These are phyloP conservation scores for Mobula hypostoma DNA, from an alignment of 2,113 vertebrate genomes.

Conservation along the genomic window DNA sequence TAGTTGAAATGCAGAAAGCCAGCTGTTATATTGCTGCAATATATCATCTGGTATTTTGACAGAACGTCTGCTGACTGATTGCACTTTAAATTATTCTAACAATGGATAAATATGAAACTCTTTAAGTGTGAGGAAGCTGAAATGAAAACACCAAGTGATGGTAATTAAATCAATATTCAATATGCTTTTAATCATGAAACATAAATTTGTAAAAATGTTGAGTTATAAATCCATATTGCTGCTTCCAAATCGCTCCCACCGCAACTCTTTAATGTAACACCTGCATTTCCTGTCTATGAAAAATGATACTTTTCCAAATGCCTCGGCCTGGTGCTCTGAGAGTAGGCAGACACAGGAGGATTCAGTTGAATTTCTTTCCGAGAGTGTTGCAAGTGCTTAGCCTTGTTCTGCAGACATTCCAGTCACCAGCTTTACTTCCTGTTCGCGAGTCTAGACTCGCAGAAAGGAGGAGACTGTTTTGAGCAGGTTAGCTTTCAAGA, in stretches of 20 bases:
- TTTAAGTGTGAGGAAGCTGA: constrained; percentile 48
- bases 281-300: constrained; percentile 46
- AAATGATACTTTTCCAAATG: constrained; percentile 46
- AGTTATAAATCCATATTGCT: constrained; percentile 49
- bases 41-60: background rate
- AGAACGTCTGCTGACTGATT: background rate
- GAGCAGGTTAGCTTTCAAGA: background rate
- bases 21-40: background rate
- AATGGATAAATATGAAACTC: background rate
- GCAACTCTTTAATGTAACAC: constrained; percentile 51
- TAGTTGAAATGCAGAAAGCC: background rate
- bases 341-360: constrained; percentile 49
- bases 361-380: constrained; percentile 46
- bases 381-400: background rate
- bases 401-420: constrained; percentile 22
- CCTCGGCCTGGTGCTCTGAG: constrained; percentile 42
- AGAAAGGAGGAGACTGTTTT: background rate
- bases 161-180: constrained; percentile 51
- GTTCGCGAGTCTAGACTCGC: background rate
- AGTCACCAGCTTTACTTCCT: background rate
- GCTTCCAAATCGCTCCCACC: constrained; percentile 48
- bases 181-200: constrained; percentile 52
- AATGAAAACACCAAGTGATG: constrained; percentile 46
- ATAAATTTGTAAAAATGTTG: constrained; percentile 47
- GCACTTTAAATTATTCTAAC: background rate